Evolutionary conservation across 2,797 vertebrate genomes (phyloP).

Genomic region (Zenarchopterus dispar): DNA sequence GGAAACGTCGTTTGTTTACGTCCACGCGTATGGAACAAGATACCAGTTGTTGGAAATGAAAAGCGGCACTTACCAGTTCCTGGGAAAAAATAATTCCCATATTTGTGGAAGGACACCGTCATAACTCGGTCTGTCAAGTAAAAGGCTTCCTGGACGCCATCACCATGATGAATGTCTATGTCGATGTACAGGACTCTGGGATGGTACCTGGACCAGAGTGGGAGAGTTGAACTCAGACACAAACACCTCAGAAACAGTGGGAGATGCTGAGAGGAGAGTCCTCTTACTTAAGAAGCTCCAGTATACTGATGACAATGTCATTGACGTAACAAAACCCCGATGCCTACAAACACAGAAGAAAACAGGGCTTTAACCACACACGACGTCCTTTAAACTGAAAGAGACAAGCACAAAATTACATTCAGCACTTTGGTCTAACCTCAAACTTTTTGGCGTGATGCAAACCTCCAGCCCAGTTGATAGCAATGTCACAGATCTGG

Average conservation of each 20-base stretch:
- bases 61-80: slow-evolving; percentile 86
- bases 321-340: slow-evolving; percentile 99
- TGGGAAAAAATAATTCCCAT: slow-evolving; percentile 98
- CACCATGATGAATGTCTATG: slow-evolving; percentile 98
- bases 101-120: slow-evolving; percentile 99
- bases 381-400: not conserved
- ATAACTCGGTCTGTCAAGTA: slow-evolving; percentile 98
- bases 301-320: slow-evolving; percentile 97
- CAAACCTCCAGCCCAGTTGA: slow-evolving; percentile 97
- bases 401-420: too few species aligned
- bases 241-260: not conserved
- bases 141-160: slow-evolving; percentile 97
- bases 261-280: not conserved
- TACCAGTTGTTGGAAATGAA: not conserved
- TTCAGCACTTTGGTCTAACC: slow-evolving; percentile 74
- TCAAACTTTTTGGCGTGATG: slow-evolving; percentile 99
- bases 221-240: not conserved
- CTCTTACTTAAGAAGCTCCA: slow-evolving; percentile 96
- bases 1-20: not conserved
- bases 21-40: not conserved
- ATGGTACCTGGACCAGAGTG: slow-evolving; percentile 85
- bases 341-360: slow-evolving; percentile 81
- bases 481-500: slow-evolving; percentile 97
- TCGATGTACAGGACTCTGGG: slow-evolving; percentile 98
- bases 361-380: too few species aligned